Conservation (phyloP, 2,797 vertebrate species). For the Epinephelus awoara region DNA sequence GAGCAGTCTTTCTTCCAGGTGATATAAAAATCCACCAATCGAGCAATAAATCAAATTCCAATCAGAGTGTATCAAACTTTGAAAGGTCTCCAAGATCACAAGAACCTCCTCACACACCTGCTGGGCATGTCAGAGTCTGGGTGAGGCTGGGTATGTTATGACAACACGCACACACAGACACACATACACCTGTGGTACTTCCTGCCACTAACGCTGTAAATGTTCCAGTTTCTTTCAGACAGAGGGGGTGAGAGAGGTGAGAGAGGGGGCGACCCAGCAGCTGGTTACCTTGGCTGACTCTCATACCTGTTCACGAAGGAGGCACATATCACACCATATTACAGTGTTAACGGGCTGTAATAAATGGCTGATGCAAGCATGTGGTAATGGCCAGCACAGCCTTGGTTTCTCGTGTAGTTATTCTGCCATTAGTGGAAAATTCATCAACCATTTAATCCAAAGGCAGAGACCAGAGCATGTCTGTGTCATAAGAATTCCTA, state of each 20-base stretch:
- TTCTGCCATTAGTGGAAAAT: slow-evolving; percentile 51
- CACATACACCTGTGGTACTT: slow-evolving; percentile 77
- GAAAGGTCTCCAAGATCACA: slow-evolving; percentile 79
- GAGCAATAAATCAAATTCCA: slow-evolving; percentile 79
- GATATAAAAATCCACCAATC: slow-evolving; percentile 58
- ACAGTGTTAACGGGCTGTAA: slow-evolving; percentile 51
- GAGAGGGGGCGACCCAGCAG: slow-evolving; percentile 76
- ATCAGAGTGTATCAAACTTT: slow-evolving; percentile 71
- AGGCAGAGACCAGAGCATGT: slow-evolving; percentile 25
- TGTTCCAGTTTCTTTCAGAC: slow-evolving; percentile 78
- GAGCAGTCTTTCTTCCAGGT: slow-evolving; percentile 47
- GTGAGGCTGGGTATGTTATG: slow-evolving; percentile 69
- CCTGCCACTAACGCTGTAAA: slow-evolving; percentile 78
- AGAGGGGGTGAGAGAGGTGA: slow-evolving; percentile 73
- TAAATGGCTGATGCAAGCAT: slow-evolving; percentile 80
- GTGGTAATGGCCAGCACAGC: slow-evolving; percentile 60
- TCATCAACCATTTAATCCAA: slow-evolving; percentile 47
- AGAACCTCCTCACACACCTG: slow-evolving; percentile 77
- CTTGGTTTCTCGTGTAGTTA: slow-evolving; percentile 30
- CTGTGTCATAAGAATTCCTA: slow-evolving; percentile 10
- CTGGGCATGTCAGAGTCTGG: slow-evolving; percentile 78
- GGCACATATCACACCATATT: slow-evolving; percentile 56
- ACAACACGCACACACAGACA: slow-evolving; percentile 41
- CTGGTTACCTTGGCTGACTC: slow-evolving; percentile 85
- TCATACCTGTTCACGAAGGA: slow-evolving; percentile 76